Percentiles rank a stretch among this genome's conserved stretches.
Conservation (phyloP, 2,888 invertebrate genomes). For the Hypomecis punctinalis region DNA sequence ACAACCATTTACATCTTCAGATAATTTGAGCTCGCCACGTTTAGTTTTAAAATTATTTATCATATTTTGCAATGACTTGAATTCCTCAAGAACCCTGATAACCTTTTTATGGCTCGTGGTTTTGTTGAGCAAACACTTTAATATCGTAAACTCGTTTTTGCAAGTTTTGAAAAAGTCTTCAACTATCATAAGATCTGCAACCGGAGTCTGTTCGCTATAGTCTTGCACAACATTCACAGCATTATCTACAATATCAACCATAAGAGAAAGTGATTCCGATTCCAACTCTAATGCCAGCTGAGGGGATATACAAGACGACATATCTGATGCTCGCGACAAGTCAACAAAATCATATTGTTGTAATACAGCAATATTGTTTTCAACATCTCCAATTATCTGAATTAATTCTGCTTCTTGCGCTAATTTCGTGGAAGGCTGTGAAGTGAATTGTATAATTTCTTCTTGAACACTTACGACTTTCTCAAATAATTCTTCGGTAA, state of each 20-base stretch:
- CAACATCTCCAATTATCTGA: constrained; percentile 66
- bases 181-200: constrained; percentile 62
- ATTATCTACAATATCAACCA: constrained; percentile 63
- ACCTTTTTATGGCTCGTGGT: constrained; percentile 65
- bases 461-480: constrained; percentile 66
- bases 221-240: constrained; percentile 64
- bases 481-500: constrained; percentile 66
- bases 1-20: constrained; percentile 56
- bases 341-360: constrained; percentile 73
- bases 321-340: constrained; percentile 63
- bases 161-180: constrained; percentile 69
- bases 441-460: constrained; percentile 64
- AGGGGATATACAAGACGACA: constrained; percentile 55
- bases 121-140: constrained; percentile 64
- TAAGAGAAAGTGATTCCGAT: constrained; percentile 61
- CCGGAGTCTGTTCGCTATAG: constrained; percentile 53
- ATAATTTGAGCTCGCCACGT: constrained; percentile 49
- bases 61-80: constrained; percentile 56
- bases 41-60: constrained; percentile 62
- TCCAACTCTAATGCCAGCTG: constrained; percentile 62
- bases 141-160: constrained; percentile 66
- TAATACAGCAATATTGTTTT: constrained; percentile 69
- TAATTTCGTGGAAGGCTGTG: constrained; percentile 53
- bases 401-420: constrained; percentile 67
- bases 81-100: constrained; percentile 71